Percentiles rank a stretch among this genome's conserved stretches.
Conservation (phyloP, 1,140 invertebrate genomes). For the Augochlora pura region DNA sequence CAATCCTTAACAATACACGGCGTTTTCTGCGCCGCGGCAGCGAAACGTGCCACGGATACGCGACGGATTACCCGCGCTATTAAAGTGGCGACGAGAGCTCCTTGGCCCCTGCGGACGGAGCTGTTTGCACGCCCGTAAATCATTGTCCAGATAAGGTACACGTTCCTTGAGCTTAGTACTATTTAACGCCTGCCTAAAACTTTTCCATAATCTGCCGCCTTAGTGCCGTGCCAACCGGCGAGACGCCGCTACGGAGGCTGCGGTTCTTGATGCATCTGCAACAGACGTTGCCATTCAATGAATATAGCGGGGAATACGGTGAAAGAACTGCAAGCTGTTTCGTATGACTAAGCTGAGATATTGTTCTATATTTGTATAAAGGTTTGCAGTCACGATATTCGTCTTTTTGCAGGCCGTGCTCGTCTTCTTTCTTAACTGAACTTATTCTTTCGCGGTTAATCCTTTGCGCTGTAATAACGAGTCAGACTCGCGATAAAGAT, state of each 20-base stretch:
- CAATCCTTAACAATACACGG: conserved; percentile 14
- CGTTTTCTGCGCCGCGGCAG: conserved; percentile 41
- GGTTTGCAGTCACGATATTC: no score
- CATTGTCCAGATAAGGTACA: conserved; percentile 75
- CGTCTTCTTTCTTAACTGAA: no score
- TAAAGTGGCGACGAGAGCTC: conserved; percentile 70
- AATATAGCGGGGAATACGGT: no score
- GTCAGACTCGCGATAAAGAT: no score
- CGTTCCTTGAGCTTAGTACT: conserved; percentile 52
- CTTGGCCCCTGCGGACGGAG: conserved; percentile 67
- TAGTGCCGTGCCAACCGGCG: conserved; percentile 29
- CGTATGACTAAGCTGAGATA: no score
- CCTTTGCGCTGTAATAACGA: no score
- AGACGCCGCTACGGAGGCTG: conserved; percentile 1
- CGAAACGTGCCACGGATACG: conserved; percentile 51
- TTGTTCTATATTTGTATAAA: no score
- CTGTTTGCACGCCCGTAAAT: conserved; percentile 79
- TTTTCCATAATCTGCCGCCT: conserved; percentile 72
- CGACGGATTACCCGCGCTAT: conserved; percentile 76
- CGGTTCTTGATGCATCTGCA: no score
- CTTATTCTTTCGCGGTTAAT: no score
- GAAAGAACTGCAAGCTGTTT: no score
- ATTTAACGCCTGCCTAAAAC: conserved; percentile 58
- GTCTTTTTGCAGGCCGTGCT: no score
- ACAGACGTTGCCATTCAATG: no score